Evolutionary conservation across 2,113 vertebrate species (phyloP).

Genomic region (Microtus oregoni): DNA sequence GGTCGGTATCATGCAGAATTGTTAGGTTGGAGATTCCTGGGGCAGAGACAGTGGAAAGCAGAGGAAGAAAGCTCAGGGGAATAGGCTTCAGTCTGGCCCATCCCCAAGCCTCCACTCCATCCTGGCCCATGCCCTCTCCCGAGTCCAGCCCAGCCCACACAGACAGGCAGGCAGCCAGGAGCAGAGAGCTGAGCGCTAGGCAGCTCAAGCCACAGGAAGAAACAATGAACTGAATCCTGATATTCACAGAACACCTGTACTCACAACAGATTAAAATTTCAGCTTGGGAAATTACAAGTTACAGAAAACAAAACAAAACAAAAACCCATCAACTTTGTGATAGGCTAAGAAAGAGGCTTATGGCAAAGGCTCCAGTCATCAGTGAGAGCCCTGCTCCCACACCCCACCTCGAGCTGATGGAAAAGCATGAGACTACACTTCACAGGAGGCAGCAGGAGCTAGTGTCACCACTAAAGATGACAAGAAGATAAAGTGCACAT

Average conservation of each 20-base stretch:
- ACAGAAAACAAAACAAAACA: background rate
- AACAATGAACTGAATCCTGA: no score
- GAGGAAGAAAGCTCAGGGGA: background rate
- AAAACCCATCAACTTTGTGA: background rate
- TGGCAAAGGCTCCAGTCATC: background rate
- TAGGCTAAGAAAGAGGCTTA: background rate
- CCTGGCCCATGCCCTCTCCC: background rate
- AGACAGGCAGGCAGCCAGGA: background rate
- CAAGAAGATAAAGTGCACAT: background rate
- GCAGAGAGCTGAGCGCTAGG: background rate
- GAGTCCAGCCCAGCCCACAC: background rate
- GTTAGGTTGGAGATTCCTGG: background rate
- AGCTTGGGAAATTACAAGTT: background rate
- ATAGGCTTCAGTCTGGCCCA: accelerated
- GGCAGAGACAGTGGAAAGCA: background rate
- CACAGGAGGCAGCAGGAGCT: background rate
- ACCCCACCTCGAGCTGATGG: background rate
- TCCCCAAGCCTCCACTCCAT: background rate
- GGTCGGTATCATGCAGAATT: background rate
- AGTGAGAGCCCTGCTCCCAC: background rate
- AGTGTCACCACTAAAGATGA: background rate
- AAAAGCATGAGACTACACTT: background rate
- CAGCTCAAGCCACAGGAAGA: background rate
- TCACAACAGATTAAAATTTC: background rate
- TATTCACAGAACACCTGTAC: background rate